Conservation (phyloP, 2,797 vertebrate species). For the Falco novaeseelandiae region DNA sequence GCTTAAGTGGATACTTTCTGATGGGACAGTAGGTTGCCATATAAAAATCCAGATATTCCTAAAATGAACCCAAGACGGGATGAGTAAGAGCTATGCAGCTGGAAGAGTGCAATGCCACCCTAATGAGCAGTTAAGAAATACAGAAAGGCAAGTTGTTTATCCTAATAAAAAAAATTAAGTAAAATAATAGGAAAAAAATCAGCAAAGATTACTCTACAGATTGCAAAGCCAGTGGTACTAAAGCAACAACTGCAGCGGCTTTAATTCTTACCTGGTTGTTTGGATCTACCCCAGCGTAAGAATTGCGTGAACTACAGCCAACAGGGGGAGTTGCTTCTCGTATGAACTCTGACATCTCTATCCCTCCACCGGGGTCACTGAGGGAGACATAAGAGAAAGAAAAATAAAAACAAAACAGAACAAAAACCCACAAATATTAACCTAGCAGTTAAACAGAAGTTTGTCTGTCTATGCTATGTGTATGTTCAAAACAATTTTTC, state of each 20-base stretch:
- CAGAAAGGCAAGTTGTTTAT: neutral
- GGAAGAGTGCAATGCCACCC: neutral
- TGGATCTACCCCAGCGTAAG: constrained; percentile 91
- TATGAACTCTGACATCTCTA: constrained; percentile 97
- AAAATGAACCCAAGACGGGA: neutral
- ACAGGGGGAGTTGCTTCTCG: constrained; percentile 96
- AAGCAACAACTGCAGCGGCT: neutral
- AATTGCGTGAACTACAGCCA: constrained; percentile 98
- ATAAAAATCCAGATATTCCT: neutral
- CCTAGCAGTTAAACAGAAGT: neutral
- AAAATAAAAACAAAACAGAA: neutral
- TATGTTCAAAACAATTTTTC: neutral
- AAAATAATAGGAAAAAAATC: neutral
- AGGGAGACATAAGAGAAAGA: neutral
- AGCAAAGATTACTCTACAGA: neutral
- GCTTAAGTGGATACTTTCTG: neutral
- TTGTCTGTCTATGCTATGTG: neutral
- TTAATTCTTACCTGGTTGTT: constrained; percentile 87
- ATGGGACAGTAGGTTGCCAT: neutral
- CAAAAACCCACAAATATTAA: neutral
- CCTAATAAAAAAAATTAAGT: neutral
- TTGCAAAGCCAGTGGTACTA: neutral
- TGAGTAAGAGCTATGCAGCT: neutral
- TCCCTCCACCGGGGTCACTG: constrained; percentile 97
- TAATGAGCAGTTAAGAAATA: neutral